A percentile compares a stretch with the other conserved stretches of the same genome.
These are phyloP conservation scores for Diplazon laetatorius DNA, from an alignment of 2,888 invertebrate species.

Conservation along the genomic window DNA sequence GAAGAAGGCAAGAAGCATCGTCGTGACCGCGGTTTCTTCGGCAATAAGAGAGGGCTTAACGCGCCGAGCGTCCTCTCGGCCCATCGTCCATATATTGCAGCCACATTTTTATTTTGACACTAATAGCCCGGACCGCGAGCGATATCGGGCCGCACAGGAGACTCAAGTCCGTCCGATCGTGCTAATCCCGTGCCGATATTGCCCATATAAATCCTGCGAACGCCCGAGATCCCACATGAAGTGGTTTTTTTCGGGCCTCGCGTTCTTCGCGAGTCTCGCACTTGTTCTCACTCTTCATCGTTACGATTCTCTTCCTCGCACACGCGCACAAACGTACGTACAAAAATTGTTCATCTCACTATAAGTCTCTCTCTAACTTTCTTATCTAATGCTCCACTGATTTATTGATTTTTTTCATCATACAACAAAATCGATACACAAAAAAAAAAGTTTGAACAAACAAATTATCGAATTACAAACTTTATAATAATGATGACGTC, in stretches of 20 bases:
- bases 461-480: conserved; percentile 26
- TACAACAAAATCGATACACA: conserved; percentile 47
- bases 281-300: neutral
- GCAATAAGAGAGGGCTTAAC: conserved; percentile 79
- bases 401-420: conserved; percentile 73
- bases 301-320: conserved; percentile 44
- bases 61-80: conserved; percentile 65
- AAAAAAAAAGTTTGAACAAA: conserved; percentile 25
- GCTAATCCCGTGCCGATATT: conserved; percentile 81
- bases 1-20: conserved; percentile 23
- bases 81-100: conserved; percentile 78
- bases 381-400: conserved; percentile 75
- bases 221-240: conserved; percentile 66
- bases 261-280: conserved; percentile 64
- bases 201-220: conserved; percentile 77
- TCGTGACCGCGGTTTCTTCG: conserved; percentile 29
- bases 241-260: conserved; percentile 63
- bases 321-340: neutral
- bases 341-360: no score
- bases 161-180: conserved; percentile 80
- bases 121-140: conserved; percentile 77
- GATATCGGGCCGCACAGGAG: conserved; percentile 79
- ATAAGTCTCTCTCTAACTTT: conserved; percentile 31
- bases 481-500: conserved; percentile 17
- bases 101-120: conserved; percentile 82